A percentile compares a stretch with the other conserved stretches of the same genome.
phyloP scores from a whole-genome alignment of 2,888 invertebrate genomes.

The Nomada hirtipes region DNA sequence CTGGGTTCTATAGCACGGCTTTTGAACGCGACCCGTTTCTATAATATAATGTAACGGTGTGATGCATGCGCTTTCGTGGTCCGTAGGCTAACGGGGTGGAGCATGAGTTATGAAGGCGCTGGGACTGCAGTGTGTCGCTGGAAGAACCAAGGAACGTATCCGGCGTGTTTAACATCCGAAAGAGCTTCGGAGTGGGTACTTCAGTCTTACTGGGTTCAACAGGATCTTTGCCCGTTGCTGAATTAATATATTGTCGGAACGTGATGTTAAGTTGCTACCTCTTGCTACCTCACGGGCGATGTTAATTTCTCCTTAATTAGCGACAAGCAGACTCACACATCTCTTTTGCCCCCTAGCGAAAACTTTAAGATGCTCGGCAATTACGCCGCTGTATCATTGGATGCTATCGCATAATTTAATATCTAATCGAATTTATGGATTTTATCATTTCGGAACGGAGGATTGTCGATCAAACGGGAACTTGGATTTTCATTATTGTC shows the following conservation, averaged over 20 bases:
- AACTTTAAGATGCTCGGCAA: not conserved
- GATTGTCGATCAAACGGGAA: not conserved
- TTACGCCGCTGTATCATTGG: not conserved
- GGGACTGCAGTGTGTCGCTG: constrained; percentile 46
- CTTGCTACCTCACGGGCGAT: constrained; percentile 3
- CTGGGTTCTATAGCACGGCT: constrained; percentile 35
- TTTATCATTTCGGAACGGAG: not conserved
- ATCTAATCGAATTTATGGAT: constrained; percentile 2
- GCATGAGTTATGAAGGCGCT: constrained; percentile 66
- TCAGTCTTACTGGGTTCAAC: constrained; percentile 34
- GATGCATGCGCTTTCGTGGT: constrained; percentile 67
- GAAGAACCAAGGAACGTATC: constrained; percentile 61
- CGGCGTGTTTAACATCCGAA: constrained; percentile 67
- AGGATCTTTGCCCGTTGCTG: constrained; percentile 52
- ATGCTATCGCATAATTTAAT: constrained; percentile 17
- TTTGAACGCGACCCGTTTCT: constrained; percentile 68
- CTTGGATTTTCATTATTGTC: not conserved
- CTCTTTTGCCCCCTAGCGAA: not conserved
- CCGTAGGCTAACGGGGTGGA: constrained; percentile 37
- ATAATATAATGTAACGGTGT: constrained; percentile 71
- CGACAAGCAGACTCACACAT: not conserved
- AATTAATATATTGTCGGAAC: constrained; percentile 63
- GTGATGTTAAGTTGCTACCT: constrained; percentile 33
- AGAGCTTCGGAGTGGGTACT: constrained; percentile 51
- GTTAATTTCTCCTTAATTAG: constrained; percentile 63